Conservation (phyloP, 2,888 invertebrate genomes). For the Diabrotica balteata region DNA sequence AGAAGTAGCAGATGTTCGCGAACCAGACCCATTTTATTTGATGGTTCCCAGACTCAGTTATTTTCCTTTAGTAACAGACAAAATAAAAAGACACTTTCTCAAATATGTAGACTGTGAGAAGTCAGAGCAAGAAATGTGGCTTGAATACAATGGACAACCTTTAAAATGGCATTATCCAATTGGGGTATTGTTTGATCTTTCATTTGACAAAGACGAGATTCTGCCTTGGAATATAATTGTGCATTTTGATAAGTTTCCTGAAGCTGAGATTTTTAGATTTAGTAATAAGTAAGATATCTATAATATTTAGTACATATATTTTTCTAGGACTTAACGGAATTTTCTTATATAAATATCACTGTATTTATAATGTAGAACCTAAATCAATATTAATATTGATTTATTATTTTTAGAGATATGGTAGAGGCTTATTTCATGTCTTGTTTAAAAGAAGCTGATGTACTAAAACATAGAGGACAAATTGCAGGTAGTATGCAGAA, state of each 20-base stretch:
- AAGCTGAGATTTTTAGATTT: constrained; percentile 85
- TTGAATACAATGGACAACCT: constrained; percentile 90
- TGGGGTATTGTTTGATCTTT: constrained; percentile 91
- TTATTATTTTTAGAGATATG: constrained; percentile 70
- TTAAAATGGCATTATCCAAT: constrained; percentile 89
- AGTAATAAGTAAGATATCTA: constrained; percentile 72
- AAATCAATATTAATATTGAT: not conserved
- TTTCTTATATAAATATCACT: too few relatives aligned
- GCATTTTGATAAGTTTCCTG: constrained; percentile 95
- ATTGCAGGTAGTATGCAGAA: constrained; percentile 92
- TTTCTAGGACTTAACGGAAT: too few relatives aligned
- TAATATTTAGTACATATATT: too few relatives aligned
- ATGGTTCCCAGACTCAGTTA: constrained; percentile 94
- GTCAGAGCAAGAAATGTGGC: constrained; percentile 90
- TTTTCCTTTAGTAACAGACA: constrained; percentile 93
- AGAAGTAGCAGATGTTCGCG: constrained; percentile 87
- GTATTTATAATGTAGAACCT: too few relatives aligned
- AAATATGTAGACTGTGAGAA: constrained; percentile 82
- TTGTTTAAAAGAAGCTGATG: constrained; percentile 96
- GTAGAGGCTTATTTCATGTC: constrained; percentile 96
- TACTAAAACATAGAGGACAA: constrained; percentile 92
- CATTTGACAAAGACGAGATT: constrained; percentile 68
- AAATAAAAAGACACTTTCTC: constrained; percentile 90
- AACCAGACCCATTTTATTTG: constrained; percentile 91
- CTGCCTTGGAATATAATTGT: constrained; percentile 94